Conservation (phyloP, 2,797 vertebrate genomes). For the Coluber constrictor region DNA sequence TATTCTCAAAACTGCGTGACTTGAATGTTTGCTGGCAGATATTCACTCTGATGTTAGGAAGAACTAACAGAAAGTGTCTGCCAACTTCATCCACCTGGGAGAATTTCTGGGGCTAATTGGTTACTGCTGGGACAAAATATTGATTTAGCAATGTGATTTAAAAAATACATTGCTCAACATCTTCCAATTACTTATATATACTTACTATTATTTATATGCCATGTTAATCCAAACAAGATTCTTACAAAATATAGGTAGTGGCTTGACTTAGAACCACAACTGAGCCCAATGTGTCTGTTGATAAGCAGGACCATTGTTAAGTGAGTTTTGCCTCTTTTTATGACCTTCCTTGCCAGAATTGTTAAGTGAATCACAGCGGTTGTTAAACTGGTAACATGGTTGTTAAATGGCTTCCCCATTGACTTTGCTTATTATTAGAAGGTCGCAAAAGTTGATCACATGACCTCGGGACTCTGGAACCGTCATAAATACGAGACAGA, state of each 20-base stretch:
- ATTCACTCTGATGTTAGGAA: background rate
- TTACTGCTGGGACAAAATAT: background rate
- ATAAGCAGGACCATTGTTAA: too few species aligned
- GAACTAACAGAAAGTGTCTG: background rate
- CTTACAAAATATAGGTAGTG: background rate
- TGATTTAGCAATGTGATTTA: background rate
- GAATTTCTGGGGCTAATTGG: background rate
- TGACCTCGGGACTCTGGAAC: too few species aligned
- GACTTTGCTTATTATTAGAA: too few species aligned
- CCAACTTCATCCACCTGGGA: background rate
- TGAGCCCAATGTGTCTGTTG: too few species aligned
- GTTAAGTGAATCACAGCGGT: too few species aligned
- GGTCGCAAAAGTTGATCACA: too few species aligned
- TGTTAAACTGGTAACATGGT: too few species aligned
- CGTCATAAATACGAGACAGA: too few species aligned
- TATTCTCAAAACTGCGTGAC: background rate
- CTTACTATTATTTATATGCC: background rate
- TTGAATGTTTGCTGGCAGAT: background rate
- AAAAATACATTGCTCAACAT: background rate
- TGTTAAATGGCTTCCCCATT: too few species aligned
- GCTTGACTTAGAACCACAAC: too few species aligned
- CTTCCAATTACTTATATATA: background rate
- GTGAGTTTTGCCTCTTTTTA: too few species aligned
- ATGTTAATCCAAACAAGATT: background rate
- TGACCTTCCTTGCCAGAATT: too few species aligned